A percentile compares a stretch with the other conserved stretches of the same genome.
Evolutionary conservation across 2,797 vertebrate genomes (phyloP).

Genomic region (Melanogrammus aeglefinus): DNA sequence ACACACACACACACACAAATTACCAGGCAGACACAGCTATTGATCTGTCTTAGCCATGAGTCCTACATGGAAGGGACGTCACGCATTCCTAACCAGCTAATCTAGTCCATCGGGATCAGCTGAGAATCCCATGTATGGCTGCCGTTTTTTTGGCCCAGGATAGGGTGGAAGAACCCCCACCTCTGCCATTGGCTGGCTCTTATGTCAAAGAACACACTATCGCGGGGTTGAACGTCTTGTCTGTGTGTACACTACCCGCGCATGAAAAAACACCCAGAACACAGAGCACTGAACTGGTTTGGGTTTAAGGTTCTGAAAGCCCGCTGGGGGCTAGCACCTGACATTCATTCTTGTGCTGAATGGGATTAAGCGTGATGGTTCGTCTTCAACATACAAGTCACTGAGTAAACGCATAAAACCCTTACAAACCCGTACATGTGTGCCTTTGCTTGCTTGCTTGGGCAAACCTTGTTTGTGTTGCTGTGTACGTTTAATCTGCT

Average conservation of each 20-base stretch:
- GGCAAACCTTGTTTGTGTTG: constrained; percentile 6
- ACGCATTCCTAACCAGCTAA: constrained; percentile 60
- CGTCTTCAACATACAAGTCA: not conserved
- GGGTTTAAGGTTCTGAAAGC: no score
- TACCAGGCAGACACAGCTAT: constrained; percentile 10
- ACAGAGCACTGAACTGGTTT: not conserved
- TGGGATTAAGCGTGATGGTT: no score
- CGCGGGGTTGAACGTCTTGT: not conserved
- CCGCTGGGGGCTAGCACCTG: no score
- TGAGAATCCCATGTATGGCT: constrained; percentile 25
- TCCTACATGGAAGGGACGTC: not conserved
- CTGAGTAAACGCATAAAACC: not conserved
- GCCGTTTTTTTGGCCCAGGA: constrained; percentile 15
- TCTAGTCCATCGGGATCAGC: constrained; percentile 47
- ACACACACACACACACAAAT: not conserved
- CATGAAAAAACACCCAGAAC: not conserved
- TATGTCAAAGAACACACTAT: constrained; percentile 1
- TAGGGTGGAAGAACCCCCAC: constrained; percentile 20
- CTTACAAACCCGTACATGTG: no score
- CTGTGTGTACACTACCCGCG: constrained; percentile 10
- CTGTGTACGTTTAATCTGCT: not conserved
- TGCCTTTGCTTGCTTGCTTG: not conserved
- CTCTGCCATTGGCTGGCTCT: constrained; percentile 31
- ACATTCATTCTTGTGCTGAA: no score
- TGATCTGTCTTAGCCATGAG: not conserved